These are phyloP conservation scores for Climacteris rufus DNA, from an alignment of 2,113 vertebrate genomes.

Conservation along the genomic window DNA sequence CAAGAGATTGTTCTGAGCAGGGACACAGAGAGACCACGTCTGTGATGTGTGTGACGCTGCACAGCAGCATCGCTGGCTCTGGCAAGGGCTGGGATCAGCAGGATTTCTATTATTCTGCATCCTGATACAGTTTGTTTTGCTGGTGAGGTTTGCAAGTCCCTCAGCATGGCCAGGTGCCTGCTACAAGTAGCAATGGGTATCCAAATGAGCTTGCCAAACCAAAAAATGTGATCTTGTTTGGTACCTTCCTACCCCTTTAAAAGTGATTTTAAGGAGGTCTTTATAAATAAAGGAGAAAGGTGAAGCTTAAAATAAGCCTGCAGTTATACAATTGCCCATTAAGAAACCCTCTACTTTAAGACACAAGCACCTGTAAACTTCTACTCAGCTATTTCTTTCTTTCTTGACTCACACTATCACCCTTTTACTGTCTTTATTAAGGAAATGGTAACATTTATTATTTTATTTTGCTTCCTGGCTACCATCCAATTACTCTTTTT, in stretches of 20 bases:
- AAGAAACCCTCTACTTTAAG: not conserved
- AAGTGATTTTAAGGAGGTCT: not conserved
- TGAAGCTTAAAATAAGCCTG: not conserved
- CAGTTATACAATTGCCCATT: not conserved
- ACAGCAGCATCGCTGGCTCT: not conserved
- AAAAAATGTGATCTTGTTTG: not conserved
- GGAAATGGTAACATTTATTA: not conserved
- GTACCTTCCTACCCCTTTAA: not conserved
- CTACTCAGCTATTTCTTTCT: not conserved
- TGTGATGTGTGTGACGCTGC: not conserved
- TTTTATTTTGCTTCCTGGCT: not conserved
- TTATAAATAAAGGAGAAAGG: not conserved
- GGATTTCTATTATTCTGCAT: not conserved
- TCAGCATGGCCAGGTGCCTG: rapidly evolving
- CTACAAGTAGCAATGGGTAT: rapidly evolving
- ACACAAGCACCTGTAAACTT: not conserved
- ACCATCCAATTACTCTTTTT: not conserved
- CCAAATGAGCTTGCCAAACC: not conserved
- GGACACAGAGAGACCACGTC: rapidly evolving
- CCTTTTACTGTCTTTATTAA: not conserved
- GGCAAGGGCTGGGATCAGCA: not conserved
- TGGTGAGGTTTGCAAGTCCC: not conserved
- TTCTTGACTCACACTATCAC: not conserved
- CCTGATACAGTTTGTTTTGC: too few species aligned
- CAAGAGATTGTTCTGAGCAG: not conserved